Conservation (phyloP, 2,888 invertebrate genomes). For the Azorinus chamasolen region DNA sequence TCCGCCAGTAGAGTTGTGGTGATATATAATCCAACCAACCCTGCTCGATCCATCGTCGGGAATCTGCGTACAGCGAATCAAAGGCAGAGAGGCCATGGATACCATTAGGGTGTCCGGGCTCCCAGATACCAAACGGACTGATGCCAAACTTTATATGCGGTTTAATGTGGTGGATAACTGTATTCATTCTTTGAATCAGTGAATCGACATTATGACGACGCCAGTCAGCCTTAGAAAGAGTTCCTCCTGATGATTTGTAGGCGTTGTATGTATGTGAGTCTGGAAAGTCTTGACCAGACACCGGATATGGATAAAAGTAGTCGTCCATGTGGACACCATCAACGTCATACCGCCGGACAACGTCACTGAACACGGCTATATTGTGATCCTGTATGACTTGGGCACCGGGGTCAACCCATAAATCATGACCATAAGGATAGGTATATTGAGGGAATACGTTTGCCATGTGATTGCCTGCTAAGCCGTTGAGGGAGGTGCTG, state of each 20-base stretch:
- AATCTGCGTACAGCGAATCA: conserved; percentile 78
- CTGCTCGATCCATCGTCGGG: conserved; percentile 78
- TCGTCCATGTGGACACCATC: conserved; percentile 85
- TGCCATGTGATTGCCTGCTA: conserved; percentile 81
- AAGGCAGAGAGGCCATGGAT: conserved; percentile 77
- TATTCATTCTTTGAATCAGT: conserved; percentile 72
- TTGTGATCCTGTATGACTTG: conserved; percentile 73
- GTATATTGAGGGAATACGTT: conserved; percentile 72
- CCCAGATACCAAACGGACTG: conserved; percentile 84
- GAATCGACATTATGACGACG: conserved; percentile 80
- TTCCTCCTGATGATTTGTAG: conserved; percentile 75
- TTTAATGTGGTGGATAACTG: conserved; percentile 67
- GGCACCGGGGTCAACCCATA: conserved; percentile 84
- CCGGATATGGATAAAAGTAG: conserved; percentile 85
- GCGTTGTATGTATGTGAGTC: conserved; percentile 76
- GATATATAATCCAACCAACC: conserved; percentile 83
- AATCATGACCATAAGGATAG: conserved; percentile 75
- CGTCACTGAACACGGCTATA: conserved; percentile 76
- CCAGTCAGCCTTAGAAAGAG: conserved; percentile 78
- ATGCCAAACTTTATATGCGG: conserved; percentile 79
- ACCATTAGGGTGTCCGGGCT: conserved; percentile 77
- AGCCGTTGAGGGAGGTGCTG: conserved; percentile 68
- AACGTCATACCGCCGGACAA: conserved; percentile 79
- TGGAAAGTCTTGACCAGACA: conserved; percentile 76
- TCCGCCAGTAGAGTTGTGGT: conserved; percentile 84